phyloP scores from a whole-genome alignment of 1,140 invertebrate genomes.

The Hypsibius dujardini region DNA sequence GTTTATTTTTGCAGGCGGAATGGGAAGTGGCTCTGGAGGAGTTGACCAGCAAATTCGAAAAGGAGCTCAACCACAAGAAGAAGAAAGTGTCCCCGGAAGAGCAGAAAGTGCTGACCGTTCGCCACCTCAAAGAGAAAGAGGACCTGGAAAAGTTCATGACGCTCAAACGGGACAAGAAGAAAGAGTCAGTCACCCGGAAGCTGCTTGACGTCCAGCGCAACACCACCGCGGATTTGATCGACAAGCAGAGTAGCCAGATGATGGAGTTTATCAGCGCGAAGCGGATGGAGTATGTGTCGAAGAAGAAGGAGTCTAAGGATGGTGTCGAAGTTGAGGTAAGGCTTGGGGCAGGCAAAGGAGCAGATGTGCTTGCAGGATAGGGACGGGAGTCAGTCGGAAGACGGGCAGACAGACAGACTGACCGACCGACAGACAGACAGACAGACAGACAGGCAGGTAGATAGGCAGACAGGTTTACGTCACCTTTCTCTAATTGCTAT shows the following conservation, averaged over 20 bases:
- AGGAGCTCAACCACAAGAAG: slow-evolving; percentile 53
- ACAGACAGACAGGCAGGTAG: too few species aligned
- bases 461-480: too few species aligned
- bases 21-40: slow-evolving; percentile 85
- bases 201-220: slow-evolving; percentile 81
- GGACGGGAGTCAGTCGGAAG: too few species aligned
- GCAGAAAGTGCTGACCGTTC: slow-evolving; percentile 53
- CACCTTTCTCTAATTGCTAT: too few species aligned
- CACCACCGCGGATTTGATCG: slow-evolving; percentile 76
- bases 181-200: slow-evolving; percentile 73
- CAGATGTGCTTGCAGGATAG: too few species aligned
- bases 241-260: slow-evolving; percentile 89
- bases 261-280: slow-evolving; percentile 80
- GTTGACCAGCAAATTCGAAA: slow-evolving; percentile 67
- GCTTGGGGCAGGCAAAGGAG: too few species aligned
- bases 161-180: slow-evolving; percentile 74
- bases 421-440: too few species aligned
- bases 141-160: slow-evolving; percentile 92
- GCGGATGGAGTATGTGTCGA: slow-evolving; percentile 60
- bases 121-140: slow-evolving; percentile 62
- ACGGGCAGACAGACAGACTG: too few species aligned
- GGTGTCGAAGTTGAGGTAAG: too few species aligned
- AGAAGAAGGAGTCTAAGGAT: neutral
- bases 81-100: slow-evolving; percentile 44
- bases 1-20: slow-evolving; percentile 61